Conservation (phyloP, 2,797 vertebrate genomes). For the Hydrophis major region DNA sequence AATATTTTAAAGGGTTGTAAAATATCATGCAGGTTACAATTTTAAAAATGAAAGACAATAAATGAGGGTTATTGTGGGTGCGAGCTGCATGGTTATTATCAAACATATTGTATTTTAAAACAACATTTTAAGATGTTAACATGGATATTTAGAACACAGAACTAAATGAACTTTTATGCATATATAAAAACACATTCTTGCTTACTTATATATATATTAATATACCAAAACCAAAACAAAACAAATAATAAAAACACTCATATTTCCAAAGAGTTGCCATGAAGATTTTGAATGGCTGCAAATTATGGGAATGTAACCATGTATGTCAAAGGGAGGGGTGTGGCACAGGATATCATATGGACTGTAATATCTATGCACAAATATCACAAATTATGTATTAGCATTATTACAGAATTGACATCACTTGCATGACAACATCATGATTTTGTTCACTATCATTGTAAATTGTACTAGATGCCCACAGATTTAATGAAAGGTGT, state of each 20-base stretch:
- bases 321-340: neutral
- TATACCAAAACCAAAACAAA: neutral
- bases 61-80: neutral
- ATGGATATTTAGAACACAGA: neutral
- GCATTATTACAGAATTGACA: neutral
- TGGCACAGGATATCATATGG: neutral
- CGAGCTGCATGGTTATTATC: neutral
- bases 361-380: neutral
- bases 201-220: neutral
- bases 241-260: neutral
- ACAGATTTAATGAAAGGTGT: neutral
- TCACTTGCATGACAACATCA: neutral
- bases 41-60: neutral
- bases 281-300: neutral
- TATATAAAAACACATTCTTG: neutral
- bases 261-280: neutral
- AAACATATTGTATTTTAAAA: neutral
- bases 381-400: neutral
- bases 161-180: neutral
- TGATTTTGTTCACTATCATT: neutral
- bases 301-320: neutral
- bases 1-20: conserved; percentile 8
- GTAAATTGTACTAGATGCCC: neutral
- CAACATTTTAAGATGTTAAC: neutral
- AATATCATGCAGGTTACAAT: neutral